These are phyloP conservation scores for Drosophila formosana DNA, from an alignment of 2,888 invertebrate genomes.

Conservation along the genomic window DNA sequence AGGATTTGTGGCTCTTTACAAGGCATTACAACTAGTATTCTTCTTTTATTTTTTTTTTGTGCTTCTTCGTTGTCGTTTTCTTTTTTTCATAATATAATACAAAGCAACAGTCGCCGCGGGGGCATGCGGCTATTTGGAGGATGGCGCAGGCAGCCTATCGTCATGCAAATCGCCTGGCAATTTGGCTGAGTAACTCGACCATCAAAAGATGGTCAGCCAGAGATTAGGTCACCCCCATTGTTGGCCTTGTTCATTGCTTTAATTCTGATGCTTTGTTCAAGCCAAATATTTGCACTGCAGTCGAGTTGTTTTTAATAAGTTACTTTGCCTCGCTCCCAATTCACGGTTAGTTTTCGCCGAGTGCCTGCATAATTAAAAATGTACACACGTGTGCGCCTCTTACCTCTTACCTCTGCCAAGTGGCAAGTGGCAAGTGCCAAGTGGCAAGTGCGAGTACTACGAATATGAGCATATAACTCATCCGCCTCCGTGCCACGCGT, in stretches of 20 bases:
- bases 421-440: not conserved
- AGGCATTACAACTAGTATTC: slow-evolving; percentile 59
- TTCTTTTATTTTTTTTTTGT: slow-evolving; percentile 17
- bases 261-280: slow-evolving; percentile 59
- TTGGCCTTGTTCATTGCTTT: slow-evolving; percentile 41
- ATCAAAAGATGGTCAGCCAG: slow-evolving; percentile 63
- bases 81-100: slow-evolving; percentile 39
- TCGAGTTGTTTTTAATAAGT: slow-evolving; percentile 68
- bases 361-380: slow-evolving; percentile 72
- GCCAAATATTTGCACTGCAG: slow-evolving; percentile 65
- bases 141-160: slow-evolving; percentile 32
- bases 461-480: not conserved
- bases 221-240: slow-evolving; percentile 57
- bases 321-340: slow-evolving; percentile 49
- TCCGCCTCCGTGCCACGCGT: slow-evolving; percentile 10
- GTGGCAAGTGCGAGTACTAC: no score
- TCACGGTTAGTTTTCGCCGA: slow-evolving; percentile 47
- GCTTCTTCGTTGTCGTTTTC: not conserved
- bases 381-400: slow-evolving; percentile 59
- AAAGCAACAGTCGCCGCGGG: slow-evolving; percentile 60
- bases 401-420: slow-evolving; percentile 11
- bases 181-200: slow-evolving; percentile 61
- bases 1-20: slow-evolving; percentile 70
- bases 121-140: slow-evolving; percentile 10
- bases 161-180: slow-evolving; percentile 64